Evolutionary conservation across 35 echinoderm and acorn worm genomes (phyloP), one percentile per base, ranked within the genome.

Genomic region (Chiridota heheva): DNA sequence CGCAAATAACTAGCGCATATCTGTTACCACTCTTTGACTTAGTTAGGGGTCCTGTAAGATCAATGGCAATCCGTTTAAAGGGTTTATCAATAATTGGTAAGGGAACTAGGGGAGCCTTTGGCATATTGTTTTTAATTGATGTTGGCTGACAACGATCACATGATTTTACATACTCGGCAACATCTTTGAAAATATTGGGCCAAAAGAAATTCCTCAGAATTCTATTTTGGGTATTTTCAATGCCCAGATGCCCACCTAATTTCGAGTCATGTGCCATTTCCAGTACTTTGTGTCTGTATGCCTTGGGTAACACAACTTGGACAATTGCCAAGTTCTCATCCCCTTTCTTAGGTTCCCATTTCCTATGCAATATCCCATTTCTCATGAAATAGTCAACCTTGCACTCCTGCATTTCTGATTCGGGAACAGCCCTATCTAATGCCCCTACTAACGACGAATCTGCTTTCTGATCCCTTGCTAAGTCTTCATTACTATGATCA

Each of bases 131-230:
- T 53, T 53, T 53, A n/a, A n/a, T n/a, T n/a, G n/a, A n/a, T n/a
- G n/a, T n/a, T n/a, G n/a, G 39, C 38, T 81, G 57, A 81, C 77
- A 81, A 42, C 15, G 17, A 29, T 15, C 16, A 40, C 77, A 81
- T 17, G 77, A 22, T n/a, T 37, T 51, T 22, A 31, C 62, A 41
- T 81, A 57, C 26, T 81, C 26, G 16, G 13, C 8, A 16, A 45
- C 60, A 41, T 81, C 77, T 64, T 81, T 42, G 7, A 63, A 81
- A 58, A 81, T 40, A 45, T 40, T 20, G 26, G 77, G 77, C 77
- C 73, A 81, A 64, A 64, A 81, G 60, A 63, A 81, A 34, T 81
- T 62, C 30, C 66, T 56, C 44, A 65, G 42, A 46, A 81, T 46
- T 27, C 77, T 46, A 6, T 81, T 42, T 44, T 62, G 63, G 18